These are phyloP conservation scores for Daphoenositta chrysoptera DNA, from an alignment of 2,113 vertebrate genomes.

Conservation along the genomic window DNA sequence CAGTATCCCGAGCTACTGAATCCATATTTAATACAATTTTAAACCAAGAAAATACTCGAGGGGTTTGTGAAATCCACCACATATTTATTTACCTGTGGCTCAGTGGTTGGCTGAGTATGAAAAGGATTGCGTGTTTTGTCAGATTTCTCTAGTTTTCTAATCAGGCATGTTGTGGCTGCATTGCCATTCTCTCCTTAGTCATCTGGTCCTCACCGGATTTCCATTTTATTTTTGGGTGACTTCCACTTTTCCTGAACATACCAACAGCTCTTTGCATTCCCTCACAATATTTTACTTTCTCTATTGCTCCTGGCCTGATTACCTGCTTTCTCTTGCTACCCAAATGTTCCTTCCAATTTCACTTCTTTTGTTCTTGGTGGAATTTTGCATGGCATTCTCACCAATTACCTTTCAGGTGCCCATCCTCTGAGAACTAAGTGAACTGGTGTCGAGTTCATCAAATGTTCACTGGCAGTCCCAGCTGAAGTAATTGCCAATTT, in stretches of 20 bases:
- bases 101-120: not conserved
- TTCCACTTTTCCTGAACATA: not conserved
- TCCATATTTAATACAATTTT: not conserved
- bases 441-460: not conserved
- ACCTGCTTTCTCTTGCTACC: not conserved
- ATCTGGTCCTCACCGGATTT: not conserved
- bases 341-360: not conserved
- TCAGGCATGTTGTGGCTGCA: not conserved
- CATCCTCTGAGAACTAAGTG: not conserved
- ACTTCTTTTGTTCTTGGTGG: rapidly evolving
- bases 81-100: not conserved
- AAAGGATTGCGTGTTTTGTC: not conserved
- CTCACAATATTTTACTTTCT: not conserved
- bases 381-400: not conserved
- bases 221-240: not conserved
- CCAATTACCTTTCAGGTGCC: not conserved
- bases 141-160: not conserved
- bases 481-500: constrained; percentile 1
- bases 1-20: not conserved
- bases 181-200: not conserved
- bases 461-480: not conserved
- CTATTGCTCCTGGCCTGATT: not conserved
- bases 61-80: not conserved
- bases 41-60: not conserved
- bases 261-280: rapidly evolving